Evolutionary conservation across 2,888 invertebrate species (phyloP).

Genomic region (Listrodromus nycthemerus): DNA sequence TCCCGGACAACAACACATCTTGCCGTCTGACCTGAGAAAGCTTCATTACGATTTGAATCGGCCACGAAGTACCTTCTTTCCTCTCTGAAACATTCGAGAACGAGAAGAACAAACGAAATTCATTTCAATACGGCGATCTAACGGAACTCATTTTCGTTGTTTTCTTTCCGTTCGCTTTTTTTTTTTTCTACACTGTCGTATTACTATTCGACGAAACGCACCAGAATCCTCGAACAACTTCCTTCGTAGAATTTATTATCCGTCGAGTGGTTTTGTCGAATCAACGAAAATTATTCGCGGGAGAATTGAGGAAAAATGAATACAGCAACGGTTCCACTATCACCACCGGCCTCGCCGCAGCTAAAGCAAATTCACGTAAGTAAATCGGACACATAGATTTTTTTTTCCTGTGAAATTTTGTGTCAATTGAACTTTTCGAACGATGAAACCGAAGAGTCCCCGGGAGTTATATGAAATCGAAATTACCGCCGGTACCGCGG

Average conservation of each 20-base stretch:
- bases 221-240: neutral
- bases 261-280: neutral
- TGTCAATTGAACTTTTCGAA: neutral
- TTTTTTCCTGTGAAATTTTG: neutral
- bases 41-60: slow-evolving; percentile 80
- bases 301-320: slow-evolving; percentile 70
- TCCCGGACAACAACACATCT: slow-evolving; percentile 83
- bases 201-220: neutral
- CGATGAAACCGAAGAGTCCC: neutral
- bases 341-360: slow-evolving; percentile 83
- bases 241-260: neutral
- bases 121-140: neutral
- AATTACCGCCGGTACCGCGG: slow-evolving; percentile 28
- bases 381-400: slow-evolving; percentile 46
- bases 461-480: slow-evolving; percentile 32
- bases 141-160: neutral
- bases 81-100: slow-evolving; percentile 15
- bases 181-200: neutral
- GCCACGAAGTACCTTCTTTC: slow-evolving; percentile 71
- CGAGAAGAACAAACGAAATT: neutral
- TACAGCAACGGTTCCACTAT: slow-evolving; percentile 75
- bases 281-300: neutral
- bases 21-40: slow-evolving; percentile 79
- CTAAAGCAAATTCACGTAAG: slow-evolving; percentile 79
- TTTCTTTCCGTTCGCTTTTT: neutral